phyloP scores from a whole-genome alignment of 2,888 invertebrate genomes.

The Morpho deidamia region DNA sequence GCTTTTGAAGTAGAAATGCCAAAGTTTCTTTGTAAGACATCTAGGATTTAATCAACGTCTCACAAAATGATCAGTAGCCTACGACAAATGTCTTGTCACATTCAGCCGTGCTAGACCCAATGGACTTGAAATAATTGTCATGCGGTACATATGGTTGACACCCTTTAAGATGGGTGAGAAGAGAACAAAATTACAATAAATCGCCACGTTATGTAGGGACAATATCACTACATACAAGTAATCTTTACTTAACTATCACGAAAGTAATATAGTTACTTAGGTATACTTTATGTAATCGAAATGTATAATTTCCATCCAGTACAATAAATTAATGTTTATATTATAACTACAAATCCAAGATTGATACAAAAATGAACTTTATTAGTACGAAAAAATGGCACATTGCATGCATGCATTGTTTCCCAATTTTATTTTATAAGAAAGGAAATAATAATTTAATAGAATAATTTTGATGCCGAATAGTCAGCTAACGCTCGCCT shows the following conservation, averaged over 20 bases:
- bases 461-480: constrained; percentile 72
- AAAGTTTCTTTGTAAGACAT: too few relatives aligned
- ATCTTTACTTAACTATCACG: constrained; percentile 68
- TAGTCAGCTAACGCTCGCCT: constrained; percentile 80
- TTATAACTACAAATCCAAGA: constrained; percentile 42
- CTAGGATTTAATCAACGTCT: too few relatives aligned
- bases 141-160: constrained; percentile 43
- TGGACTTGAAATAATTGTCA: constrained; percentile 42
- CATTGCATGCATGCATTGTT: constrained; percentile 70
- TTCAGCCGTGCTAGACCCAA: background rate
- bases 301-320: constrained; percentile 51
- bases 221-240: constrained; percentile 63
- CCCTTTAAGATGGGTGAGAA: constrained; percentile 39
- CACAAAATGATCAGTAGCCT: too few relatives aligned
- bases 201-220: constrained; percentile 51
- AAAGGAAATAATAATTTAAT: constrained; percentile 45
- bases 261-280: constrained; percentile 66
- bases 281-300: constrained; percentile 55
- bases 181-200: constrained; percentile 46
- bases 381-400: constrained; percentile 72
- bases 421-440: constrained; percentile 48
- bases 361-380: constrained; percentile 40
- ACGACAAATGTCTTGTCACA: too few relatives aligned
- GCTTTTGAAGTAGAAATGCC: too few relatives aligned
- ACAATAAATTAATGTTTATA: constrained; percentile 41